Evolutionary conservation across 2,888 invertebrate genomes (phyloP).

Genomic region (Drosophila buzzatii): DNA sequence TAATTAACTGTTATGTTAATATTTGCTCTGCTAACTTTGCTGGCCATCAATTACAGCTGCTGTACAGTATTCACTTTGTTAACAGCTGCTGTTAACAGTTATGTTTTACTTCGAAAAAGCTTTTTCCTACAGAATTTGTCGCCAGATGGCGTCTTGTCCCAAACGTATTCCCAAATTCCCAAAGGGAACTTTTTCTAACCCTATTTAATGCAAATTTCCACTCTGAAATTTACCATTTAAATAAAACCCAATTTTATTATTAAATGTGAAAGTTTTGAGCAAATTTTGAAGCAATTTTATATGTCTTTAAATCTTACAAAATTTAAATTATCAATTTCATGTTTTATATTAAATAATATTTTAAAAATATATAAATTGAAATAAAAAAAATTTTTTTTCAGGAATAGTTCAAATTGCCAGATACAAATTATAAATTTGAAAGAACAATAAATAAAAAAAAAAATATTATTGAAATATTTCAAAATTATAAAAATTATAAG

Average conservation of each 20-base stretch:
- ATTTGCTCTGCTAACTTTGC: background rate
- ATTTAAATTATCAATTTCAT: no score
- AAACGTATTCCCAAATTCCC: conserved; percentile 2
- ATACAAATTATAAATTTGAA: no score
- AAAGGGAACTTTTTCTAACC: background rate
- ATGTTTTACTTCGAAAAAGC: conserved; percentile 23
- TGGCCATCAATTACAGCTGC: background rate
- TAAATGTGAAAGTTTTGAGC: background rate
- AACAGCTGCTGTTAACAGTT: conserved; percentile 1
- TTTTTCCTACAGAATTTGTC: background rate
- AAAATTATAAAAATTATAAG: no score
- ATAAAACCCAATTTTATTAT: background rate
- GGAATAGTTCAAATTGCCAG: no score
- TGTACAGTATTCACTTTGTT: background rate
- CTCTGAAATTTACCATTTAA: background rate
- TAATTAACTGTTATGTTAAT: background rate
- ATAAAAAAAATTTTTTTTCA: no score
- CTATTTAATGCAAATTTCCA: background rate
- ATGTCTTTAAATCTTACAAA: background rate
- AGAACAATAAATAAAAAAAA: no score
- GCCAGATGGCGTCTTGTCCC: conserved; percentile 34
- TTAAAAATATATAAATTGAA: no score
- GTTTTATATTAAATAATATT: no score
- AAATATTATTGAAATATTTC: no score
- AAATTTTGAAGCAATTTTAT: background rate